Conservation (phyloP, 2,888 invertebrate species). For the Sipha maydis region DNA sequence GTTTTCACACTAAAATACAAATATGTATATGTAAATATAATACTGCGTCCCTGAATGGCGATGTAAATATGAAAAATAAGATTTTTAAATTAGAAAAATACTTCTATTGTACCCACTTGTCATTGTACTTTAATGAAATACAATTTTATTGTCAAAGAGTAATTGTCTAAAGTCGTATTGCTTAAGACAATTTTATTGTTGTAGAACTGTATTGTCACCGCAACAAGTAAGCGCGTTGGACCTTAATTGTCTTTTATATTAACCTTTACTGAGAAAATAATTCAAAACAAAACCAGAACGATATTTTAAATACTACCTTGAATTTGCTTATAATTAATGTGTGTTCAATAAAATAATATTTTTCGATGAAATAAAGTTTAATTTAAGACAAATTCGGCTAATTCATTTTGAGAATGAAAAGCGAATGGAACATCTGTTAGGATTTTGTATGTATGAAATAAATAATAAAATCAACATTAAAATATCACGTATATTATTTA, state of each 20-base stretch:
- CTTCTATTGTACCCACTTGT: slow-evolving; percentile 23
- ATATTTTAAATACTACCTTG: slow-evolving; percentile 3
- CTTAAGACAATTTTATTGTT: slow-evolving; percentile 31
- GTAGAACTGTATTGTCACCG: slow-evolving; percentile 49
- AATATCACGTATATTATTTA: too few species aligned
- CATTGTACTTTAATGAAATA: slow-evolving; percentile 33
- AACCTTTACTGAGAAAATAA: neutral
- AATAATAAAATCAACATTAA: neutral
- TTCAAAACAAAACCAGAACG: slow-evolving; percentile 15
- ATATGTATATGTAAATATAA: neutral
- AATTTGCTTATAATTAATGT: neutral
- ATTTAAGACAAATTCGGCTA: neutral
- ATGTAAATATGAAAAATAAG: slow-evolving; percentile 39
- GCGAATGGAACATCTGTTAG: neutral
- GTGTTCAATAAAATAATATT: neutral
- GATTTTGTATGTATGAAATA: neutral
- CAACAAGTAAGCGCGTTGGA: slow-evolving; percentile 18
- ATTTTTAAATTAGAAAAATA: slow-evolving; percentile 42
- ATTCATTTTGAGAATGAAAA: neutral
- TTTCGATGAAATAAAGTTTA: neutral
- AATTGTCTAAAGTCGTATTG: slow-evolving; percentile 29
- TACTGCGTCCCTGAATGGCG: neutral
- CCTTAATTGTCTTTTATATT: slow-evolving; percentile 19
- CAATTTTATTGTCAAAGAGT: slow-evolving; percentile 12
- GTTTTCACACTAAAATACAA: neutral